These are phyloP conservation scores for Spongilla lacustris DNA, from an alignment of 37 sponge, comb jelly and placozoan genomes.

Conservation along the genomic window DNA sequence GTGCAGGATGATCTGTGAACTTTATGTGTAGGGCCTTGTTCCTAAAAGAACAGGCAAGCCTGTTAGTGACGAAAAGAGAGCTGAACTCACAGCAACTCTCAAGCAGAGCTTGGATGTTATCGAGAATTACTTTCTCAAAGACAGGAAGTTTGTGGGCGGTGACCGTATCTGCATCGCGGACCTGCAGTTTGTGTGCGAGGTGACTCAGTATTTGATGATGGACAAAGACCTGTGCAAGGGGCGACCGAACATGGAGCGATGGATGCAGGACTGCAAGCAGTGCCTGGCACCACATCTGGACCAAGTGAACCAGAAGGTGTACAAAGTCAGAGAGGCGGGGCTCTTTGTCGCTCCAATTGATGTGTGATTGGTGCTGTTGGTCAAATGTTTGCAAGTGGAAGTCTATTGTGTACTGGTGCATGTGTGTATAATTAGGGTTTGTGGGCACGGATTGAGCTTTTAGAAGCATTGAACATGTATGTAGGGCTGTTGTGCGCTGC, in stretches of 20 bases:
- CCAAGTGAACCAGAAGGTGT: conserved; percentile 10
- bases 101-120: conserved; percentile 24
- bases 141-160: conserved; percentile 60
- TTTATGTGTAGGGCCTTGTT: conserved; percentile 20
- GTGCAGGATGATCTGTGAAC: background rate
- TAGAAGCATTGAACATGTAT: no score
- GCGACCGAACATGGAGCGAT: conserved; percentile 53
- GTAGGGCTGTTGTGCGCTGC: no score
- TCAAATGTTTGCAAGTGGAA: background rate
- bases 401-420: no score
- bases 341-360: background rate
- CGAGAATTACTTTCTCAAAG: conserved; percentile 67
- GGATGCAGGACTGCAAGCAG: conserved; percentile 62
- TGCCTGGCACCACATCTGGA: conserved; percentile 61
- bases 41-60: conserved; percentile 44
- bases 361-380: background rate
- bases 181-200: conserved; percentile 54
- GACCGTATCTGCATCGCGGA: conserved; percentile 74
- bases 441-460: no score
- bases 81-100: conserved; percentile 16
- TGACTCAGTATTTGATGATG: conserved; percentile 55
- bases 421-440: no score
- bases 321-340: conserved; percentile 13
- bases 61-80: conserved; percentile 24
- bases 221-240: conserved; percentile 61